A percentile compares a stretch with the other conserved stretches of the same genome.
These are phyloP conservation scores for Oligia strigilis DNA, from an alignment of 2,888 invertebrate genomes.

Conservation along the genomic window DNA sequence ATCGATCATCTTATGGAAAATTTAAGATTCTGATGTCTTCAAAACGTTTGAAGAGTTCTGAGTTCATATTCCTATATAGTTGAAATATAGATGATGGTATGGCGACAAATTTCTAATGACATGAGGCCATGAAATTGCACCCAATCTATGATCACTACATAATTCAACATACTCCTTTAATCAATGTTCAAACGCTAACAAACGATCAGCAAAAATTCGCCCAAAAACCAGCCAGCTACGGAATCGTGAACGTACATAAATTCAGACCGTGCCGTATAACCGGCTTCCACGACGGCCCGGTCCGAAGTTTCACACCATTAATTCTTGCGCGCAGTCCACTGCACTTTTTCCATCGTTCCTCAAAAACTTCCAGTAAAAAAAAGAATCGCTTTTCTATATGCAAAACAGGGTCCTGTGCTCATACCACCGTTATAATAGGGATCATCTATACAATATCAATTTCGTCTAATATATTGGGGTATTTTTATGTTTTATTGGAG, in stretches of 20 bases:
- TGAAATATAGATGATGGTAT: not conserved
- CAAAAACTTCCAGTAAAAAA: conserved; percentile 63
- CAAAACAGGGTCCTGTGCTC: conserved; percentile 78
- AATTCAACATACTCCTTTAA: conserved; percentile 41
- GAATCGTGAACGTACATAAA: conserved; percentile 84
- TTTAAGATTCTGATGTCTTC: not conserved
- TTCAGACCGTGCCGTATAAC: conserved; percentile 70
- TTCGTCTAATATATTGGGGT: conserved; percentile 85
- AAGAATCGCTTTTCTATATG: conserved; percentile 86
- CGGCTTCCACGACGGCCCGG: conserved; percentile 71
- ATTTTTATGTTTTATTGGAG: conserved; percentile 87
- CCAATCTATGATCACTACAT: not conserved
- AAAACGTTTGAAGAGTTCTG: not conserved
- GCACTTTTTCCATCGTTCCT: conserved; percentile 81
- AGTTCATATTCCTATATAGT: too few species aligned
- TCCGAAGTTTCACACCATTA: conserved; percentile 87
- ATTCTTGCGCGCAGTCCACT: conserved; percentile 86
- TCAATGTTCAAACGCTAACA: conserved; percentile 60
- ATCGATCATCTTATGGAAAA: conserved; percentile 12
- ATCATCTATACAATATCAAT: conserved; percentile 85
- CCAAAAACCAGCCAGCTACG: conserved; percentile 60
- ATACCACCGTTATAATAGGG: conserved; percentile 83
- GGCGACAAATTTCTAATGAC: not conserved
- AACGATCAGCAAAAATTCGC: conserved; percentile 60
- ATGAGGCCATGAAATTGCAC: not conserved